These are phyloP conservation scores for Adrianichthys oophorus DNA, from an alignment of 2,797 vertebrate species.

Conservation along the genomic window DNA sequence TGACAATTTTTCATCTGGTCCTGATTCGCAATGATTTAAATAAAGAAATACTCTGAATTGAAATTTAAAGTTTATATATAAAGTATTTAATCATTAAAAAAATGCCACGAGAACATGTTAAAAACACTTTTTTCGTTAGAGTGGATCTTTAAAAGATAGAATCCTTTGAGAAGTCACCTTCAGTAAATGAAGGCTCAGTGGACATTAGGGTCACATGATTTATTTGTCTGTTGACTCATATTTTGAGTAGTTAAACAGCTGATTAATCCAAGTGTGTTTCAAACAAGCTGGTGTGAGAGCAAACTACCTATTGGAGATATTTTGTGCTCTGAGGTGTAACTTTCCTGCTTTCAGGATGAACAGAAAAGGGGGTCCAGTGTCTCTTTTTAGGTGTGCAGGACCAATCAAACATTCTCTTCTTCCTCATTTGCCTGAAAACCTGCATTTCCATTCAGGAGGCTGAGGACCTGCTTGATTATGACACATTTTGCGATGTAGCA, in stretches of 20 bases:
- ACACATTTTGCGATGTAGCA: not conserved
- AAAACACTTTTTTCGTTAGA: too few species aligned
- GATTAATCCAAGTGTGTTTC: conserved; percentile 26
- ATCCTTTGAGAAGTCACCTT: conserved; percentile 16
- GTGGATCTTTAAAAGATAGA: too few species aligned
- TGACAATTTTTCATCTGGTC: too few species aligned
- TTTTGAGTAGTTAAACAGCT: not conserved
- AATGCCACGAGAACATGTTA: too few species aligned
- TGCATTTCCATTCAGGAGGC: conserved; percentile 1
- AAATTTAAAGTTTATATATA: too few species aligned
- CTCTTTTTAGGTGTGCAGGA: too few species aligned
- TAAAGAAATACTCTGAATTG: too few species aligned
- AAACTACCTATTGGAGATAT: conserved; percentile 3
- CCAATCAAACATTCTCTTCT: not conserved
- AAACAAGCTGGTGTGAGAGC: conserved; percentile 32
- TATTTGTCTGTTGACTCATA: conserved; percentile 9
- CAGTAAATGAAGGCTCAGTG: conserved; percentile 13
- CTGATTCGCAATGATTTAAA: too few species aligned
- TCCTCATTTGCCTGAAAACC: conserved; percentile 11
- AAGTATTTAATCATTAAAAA: too few species aligned
- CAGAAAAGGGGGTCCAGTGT: not conserved
- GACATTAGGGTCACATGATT: conserved; percentile 25
- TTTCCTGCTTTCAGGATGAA: conserved; percentile 7
- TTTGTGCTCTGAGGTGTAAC: conserved; percentile 30
- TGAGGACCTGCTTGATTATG: not conserved